Percentiles rank a stretch among this genome's conserved stretches.
phyloP scores from a whole-genome alignment of 2,113 vertebrate species.

The Istiophorus platypterus region DNA sequence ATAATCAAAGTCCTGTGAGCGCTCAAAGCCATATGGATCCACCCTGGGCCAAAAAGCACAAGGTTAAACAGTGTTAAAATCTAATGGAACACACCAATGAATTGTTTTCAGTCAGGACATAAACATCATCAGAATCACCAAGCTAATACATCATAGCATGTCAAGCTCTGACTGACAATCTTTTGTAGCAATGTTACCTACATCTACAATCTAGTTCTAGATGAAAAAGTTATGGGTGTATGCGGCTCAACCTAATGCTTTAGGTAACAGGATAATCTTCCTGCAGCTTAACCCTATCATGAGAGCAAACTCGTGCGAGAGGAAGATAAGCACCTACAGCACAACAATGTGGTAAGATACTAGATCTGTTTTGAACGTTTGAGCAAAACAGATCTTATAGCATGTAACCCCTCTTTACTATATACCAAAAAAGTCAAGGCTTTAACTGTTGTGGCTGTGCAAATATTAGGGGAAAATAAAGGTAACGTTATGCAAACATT shows the following conservation, averaged over 20 bases:
- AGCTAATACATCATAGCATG: not conserved
- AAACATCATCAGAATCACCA: not conserved
- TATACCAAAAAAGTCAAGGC: not conserved
- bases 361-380: not conserved
- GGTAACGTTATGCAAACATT: conserved; percentile 19
- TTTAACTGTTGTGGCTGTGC: not conserved
- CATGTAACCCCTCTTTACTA: not conserved
- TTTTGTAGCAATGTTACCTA: not conserved
- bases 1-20: conserved; percentile 88
- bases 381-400: not conserved
- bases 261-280: conserved; percentile 72
- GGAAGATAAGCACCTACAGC: conserved; percentile 20
- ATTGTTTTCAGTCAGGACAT: too few species aligned
- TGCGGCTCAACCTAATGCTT: conserved; percentile 48
- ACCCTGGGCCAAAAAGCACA: conserved; percentile 77
- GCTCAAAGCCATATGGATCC: conserved; percentile 93
- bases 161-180: not conserved
- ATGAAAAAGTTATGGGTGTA: conserved; percentile 29
- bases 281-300: conserved; percentile 60
- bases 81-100: not conserved
- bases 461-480: conserved; percentile 4
- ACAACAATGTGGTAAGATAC: not conserved
- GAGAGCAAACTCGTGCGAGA: conserved; percentile 30
- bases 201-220: not conserved
- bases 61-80: not conserved